Conservation (phyloP, 2,797 vertebrate species). For the Semotilus atromaculatus region DNA sequence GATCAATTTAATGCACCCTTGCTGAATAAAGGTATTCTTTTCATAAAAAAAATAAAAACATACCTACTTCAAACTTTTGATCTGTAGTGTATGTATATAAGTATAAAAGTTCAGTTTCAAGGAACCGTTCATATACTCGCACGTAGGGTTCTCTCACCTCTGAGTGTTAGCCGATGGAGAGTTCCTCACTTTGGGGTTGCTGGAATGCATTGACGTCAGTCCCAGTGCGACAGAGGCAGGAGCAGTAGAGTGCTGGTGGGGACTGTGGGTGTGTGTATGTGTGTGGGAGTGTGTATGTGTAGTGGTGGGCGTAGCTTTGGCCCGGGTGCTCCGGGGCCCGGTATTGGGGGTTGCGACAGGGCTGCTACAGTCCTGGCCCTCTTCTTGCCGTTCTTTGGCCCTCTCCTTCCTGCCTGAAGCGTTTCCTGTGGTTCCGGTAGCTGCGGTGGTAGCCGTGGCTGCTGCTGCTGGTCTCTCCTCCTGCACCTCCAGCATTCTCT, state of each 20-base stretch:
- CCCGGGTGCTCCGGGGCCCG: slow-evolving; percentile 76
- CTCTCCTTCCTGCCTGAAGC: slow-evolving; percentile 91
- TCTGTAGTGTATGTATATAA: neutral
- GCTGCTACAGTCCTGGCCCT: slow-evolving; percentile 83
- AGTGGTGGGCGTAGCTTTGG: slow-evolving; percentile 72
- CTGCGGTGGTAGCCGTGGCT: slow-evolving; percentile 76
- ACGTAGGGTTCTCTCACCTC: slow-evolving; percentile 83
- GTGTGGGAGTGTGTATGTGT: slow-evolving; percentile 52
- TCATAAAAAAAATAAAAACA: neutral
- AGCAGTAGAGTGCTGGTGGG: slow-evolving; percentile 89
- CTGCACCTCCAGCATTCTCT: slow-evolving; percentile 98
- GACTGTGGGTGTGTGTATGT: slow-evolving; percentile 73
- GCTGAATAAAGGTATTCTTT: neutral
- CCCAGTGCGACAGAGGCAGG: slow-evolving; percentile 88
- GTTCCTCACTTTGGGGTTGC: slow-evolving; percentile 92
- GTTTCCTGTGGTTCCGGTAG: slow-evolving; percentile 55
- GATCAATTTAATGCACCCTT: neutral
- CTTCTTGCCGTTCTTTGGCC: slow-evolving; percentile 92
- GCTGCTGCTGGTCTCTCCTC: slow-evolving; percentile 82
- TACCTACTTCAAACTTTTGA: neutral
- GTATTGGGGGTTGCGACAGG: slow-evolving; percentile 77
- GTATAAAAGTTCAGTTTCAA: too few relatives aligned
- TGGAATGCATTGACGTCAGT: slow-evolving; percentile 99
- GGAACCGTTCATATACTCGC: neutral
- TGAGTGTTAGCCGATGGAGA: slow-evolving; percentile 99